A percentile compares a stretch with the other conserved stretches of the same genome.
These are phyloP conservation scores for Neuroscelio doddi DNA, from an alignment of 2,888 invertebrate species.

Conservation along the genomic window DNA sequence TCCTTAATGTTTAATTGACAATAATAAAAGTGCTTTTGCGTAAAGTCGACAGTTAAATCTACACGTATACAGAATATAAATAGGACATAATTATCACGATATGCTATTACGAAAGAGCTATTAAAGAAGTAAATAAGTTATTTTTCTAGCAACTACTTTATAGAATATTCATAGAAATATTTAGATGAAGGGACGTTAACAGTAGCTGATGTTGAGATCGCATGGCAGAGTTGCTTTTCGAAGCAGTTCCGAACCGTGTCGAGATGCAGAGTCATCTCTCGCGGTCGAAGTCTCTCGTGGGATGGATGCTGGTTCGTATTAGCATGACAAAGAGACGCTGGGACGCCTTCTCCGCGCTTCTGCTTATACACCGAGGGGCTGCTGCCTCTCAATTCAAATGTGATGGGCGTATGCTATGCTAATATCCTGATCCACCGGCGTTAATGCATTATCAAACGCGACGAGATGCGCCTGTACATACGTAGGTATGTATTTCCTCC, in stretches of 20 bases:
- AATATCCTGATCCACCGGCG: conserved; percentile 69
- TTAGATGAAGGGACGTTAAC: conserved; percentile 30
- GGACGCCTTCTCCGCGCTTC: conserved; percentile 69
- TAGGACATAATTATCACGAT: too few relatives aligned
- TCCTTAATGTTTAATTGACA: too few relatives aligned
- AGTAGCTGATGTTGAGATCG: conserved; percentile 37
- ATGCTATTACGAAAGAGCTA: not conserved
- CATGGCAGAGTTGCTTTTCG: conserved; percentile 40
- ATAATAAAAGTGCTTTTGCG: too few relatives aligned
- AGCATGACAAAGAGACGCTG: conserved; percentile 72
- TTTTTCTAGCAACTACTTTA: too few relatives aligned
- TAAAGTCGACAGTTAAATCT: too few relatives aligned
- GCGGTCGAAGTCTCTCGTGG: conserved; percentile 50
- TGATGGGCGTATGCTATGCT: conserved; percentile 72
- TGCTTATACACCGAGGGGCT: conserved; percentile 62
- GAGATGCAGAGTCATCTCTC: conserved; percentile 50
- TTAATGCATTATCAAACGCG: conserved; percentile 71
- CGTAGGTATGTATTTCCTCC: conserved; percentile 37
- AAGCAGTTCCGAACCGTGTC: conserved; percentile 41
- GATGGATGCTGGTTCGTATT: conserved; percentile 67
- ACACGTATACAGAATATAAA: too few relatives aligned
- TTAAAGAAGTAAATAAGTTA: too few relatives aligned
- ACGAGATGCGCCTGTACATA: conserved; percentile 53
- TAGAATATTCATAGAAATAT: conserved; percentile 33
- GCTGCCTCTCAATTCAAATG: conserved; percentile 68